These are phyloP conservation scores for Caenorhabditis japonica DNA, from an alignment of 2,888 invertebrate genomes.

Conservation along the genomic window DNA sequence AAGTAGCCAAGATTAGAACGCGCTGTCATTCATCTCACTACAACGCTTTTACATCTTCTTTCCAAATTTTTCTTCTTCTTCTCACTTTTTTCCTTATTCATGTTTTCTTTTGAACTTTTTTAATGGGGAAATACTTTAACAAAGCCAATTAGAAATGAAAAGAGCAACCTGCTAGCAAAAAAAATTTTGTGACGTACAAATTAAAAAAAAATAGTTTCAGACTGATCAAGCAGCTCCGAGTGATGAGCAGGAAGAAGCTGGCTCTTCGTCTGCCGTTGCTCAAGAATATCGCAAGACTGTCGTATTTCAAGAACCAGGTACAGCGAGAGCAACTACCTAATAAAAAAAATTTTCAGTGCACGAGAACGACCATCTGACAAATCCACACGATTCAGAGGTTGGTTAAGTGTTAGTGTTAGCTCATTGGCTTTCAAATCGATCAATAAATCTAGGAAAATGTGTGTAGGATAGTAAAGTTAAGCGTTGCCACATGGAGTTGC, in stretches of 20 bases:
- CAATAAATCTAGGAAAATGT: constrained; percentile 27
- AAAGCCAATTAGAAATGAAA: constrained; percentile 13
- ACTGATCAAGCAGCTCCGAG: constrained; percentile 37
- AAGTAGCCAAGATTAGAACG: constrained; percentile 44
- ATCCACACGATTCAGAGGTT: constrained; percentile 50
- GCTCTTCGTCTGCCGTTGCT: constrained; percentile 32
- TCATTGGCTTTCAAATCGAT: constrained; percentile 1
- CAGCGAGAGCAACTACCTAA: not conserved
- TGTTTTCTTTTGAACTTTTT: not conserved
- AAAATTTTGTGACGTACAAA: too few species aligned
- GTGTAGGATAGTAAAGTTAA: constrained; percentile 52
- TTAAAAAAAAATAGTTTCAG: too few species aligned
- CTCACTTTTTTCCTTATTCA: not conserved
- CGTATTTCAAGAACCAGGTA: constrained; percentile 52
- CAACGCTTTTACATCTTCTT: constrained; percentile 12
- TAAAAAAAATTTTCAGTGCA: too few species aligned
- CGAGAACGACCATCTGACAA: constrained; percentile 44
- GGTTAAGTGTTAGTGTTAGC: constrained; percentile 4
- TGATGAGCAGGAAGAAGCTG: constrained; percentile 43
- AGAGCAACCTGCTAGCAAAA: too few species aligned
- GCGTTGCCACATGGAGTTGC: constrained; percentile 46
- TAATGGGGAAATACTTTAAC: constrained; percentile 1
- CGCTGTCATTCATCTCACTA: constrained; percentile 7
- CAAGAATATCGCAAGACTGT: constrained; percentile 52
- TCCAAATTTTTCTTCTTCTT: not conserved